phyloP scores from a whole-genome alignment of 1,140 invertebrate species.

The Drosophila carrolli region DNA sequence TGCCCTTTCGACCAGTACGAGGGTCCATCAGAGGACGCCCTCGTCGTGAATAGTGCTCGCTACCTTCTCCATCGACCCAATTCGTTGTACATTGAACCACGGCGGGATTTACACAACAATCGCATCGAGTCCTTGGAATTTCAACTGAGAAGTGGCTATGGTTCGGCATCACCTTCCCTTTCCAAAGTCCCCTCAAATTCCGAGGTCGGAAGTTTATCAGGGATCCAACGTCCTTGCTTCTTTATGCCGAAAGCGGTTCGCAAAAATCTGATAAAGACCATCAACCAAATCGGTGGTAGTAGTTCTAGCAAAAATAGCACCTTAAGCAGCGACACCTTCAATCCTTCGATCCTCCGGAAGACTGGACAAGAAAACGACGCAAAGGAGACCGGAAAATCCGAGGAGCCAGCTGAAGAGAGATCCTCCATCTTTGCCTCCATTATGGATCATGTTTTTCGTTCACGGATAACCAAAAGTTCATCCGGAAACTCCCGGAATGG shows the following conservation, averaged over 20 bases:
- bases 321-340: conserved; percentile 1
- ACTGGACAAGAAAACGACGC: neutral
- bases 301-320: conserved; percentile 21
- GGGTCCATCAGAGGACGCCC: conserved; percentile 63
- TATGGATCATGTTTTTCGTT: conserved; percentile 22
- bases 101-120: conserved; percentile 27
- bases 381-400: neutral
- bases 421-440: neutral
- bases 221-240: neutral
- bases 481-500: neutral
- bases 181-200: too few relatives aligned
- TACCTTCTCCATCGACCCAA: conserved; percentile 27
- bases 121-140: conserved; percentile 8
- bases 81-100: conserved; percentile 26
- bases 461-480: conserved; percentile 5
- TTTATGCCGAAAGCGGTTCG: neutral
- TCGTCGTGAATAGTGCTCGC: conserved; percentile 36
- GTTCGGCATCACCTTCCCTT: neutral
- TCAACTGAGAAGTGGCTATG: conserved; percentile 8
- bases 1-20: conserved; percentile 56
- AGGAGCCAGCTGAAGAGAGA: neutral
- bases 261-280: neutral
- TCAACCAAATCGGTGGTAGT: neutral
- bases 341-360: neutral
- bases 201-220: neutral